Evolutionary conservation across 2,113 vertebrate species (phyloP), one percentile per base, ranked within the genome.

Genomic region (Panthera leo): DNA sequence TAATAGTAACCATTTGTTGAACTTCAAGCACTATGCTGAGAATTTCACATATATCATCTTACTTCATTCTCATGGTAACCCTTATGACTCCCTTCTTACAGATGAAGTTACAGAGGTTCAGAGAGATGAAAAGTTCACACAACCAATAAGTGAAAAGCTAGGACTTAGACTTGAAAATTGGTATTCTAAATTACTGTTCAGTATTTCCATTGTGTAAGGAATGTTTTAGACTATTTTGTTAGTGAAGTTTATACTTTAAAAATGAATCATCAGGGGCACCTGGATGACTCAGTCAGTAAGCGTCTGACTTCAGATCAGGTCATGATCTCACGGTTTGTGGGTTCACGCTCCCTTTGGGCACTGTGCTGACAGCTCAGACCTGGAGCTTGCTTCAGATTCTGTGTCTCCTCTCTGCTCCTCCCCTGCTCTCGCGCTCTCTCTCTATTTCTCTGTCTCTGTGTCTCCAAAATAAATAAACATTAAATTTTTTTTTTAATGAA

Each of bases 211-310:
- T 80, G 14, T 94, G 6, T 90, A 67, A n/a, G 5, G 23, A 78
- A 31, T 89, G 13, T 92, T 94, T 89, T 85, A 97, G 48, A 85
- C 25, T 94, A 13, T 84, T 88, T 92, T 87, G 6, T 95, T 95
- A 68, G 29, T 94, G 34, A 97, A 80, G 13, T 85, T 92, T 94
- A 39, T 92, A 63, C 45, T 88, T 97, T 79, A 70, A 95, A 94
- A 94, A 25, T 45, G 71, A 75, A 75, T 75, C 3, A 61, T 23
- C 21, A 61, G 23, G 23, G 71, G 7, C 25, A 7, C 71, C 6
- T 75, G 39, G 23, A 25, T 45, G 12, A 23, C 39, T 75, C 39
- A 75, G 5, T 42, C 1, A 0, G 23, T 75, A 75, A 73, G 23
- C 3, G 1, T 27, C 39, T 75, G 23, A 39, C 25, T 42, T 75